Evolutionary conservation across 2,888 invertebrate species (phyloP), one percentile per base, ranked within the genome.

Genomic region (Eupithecia tripunctaria): DNA sequence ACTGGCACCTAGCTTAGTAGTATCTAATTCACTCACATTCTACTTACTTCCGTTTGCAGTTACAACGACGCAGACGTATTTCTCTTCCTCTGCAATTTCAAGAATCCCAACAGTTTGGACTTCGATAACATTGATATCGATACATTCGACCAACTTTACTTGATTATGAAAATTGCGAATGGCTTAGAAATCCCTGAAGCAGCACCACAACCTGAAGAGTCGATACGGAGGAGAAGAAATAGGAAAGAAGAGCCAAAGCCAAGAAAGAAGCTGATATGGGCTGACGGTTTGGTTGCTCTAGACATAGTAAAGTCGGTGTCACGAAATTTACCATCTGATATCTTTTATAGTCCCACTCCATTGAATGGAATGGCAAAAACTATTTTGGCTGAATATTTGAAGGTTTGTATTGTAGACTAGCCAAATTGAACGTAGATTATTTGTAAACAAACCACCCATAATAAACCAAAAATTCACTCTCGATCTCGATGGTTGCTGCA

Each of bases 21-120:
- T 36, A 51, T 51, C 5, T 56, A 25, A 25, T 14, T 14, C 25
- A 12, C 4, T 56, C 21, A 25, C 14, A 56, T 56, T 56, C 21
- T 25, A 56, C 25, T 25, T 25, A 56, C 25, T 25, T 14, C 56
- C 51, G 74, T 71, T 79, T n/a, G 63, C 73, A 91, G 93, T 66
- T 77, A 90, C 85, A 73, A 85, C 82, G 93, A 93, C 79, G 91
- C 89, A 2, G 92, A 93, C 74, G 85, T 94, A 21, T 91, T 92
- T 82, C 91, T 91, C 76, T 85, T 92, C 70, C 81, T 90, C 63
- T 88, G 91, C 4, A 88, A 88, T 76, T 90, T 93, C 67, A 68
- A 76, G 51, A 91, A 93, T 80, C 92, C 93, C 0, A 91, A 92
- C 72, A 73, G 70, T 18, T 79, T 92, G 27, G 85, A 89, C 69